Evolutionary conservation across 53 echinoderm and acorn worm genomes (phyloP).

Genomic region (Glandiceps talaboti): DNA sequence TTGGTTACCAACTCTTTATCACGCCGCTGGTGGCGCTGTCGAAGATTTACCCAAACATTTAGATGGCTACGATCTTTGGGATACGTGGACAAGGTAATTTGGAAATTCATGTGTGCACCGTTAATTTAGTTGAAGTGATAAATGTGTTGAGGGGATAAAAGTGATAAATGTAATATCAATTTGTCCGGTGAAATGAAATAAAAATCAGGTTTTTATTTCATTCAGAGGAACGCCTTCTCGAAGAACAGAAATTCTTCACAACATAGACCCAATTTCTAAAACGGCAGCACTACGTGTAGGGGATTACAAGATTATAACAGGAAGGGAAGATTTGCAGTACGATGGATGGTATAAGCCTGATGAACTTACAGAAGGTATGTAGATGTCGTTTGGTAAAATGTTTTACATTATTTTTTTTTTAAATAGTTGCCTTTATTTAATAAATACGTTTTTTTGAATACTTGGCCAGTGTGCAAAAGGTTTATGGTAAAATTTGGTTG

Average conservation of each 20-base stretch:
- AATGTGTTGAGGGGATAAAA: too few species aligned
- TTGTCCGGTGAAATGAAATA: too few species aligned
- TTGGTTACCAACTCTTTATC: constrained; percentile 79
- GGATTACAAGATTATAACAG: constrained; percentile 66
- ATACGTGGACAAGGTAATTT: constrained; percentile 61
- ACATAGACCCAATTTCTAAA: constrained; percentile 71
- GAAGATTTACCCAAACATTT: constrained; percentile 24
- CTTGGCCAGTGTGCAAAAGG: too few species aligned
- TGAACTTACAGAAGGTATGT: constrained; percentile 37
- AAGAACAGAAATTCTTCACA: constrained; percentile 68
- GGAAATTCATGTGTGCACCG: too few species aligned
- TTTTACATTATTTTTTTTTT: too few species aligned
- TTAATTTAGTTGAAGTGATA: too few species aligned
- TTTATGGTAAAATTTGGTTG: too few species aligned
- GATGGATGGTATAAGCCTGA: constrained; percentile 80
- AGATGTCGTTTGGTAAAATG: too few species aligned
- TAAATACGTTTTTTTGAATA: too few species aligned
- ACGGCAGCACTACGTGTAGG: constrained; percentile 61
- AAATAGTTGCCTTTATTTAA: too few species aligned
- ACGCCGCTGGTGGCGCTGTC: constrained; percentile 51
- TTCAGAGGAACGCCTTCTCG: constrained; percentile 50
- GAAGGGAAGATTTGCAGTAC: constrained; percentile 28
- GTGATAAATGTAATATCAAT: too few species aligned
- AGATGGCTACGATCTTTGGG: constrained; percentile 82
- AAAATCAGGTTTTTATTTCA: too few species aligned